Base-by-base conservation (phyloP, 2,113 vertebrate species). In the Oreochromis spilurus region DNA sequence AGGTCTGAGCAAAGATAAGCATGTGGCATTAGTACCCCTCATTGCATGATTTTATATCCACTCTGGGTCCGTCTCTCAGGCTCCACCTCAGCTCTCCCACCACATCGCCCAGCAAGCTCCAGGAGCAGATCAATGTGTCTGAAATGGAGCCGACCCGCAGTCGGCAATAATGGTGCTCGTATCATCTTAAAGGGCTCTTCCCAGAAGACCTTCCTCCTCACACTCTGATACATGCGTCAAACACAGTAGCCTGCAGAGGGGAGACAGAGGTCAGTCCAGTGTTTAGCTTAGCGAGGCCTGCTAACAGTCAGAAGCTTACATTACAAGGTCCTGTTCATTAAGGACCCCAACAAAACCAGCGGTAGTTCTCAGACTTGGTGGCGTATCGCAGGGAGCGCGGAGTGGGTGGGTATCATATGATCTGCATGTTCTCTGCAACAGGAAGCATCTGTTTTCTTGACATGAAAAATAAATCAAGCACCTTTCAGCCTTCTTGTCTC, bases 131-230 rank as follows among this genome's bases (percentile, higher is more conserved):
- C 96, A 93, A 96, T 96, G 94, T 54, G 70, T 85, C 91, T 95
- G 96, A 94, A 96, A 96, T 94, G 92, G 95, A 96, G 94, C 94
- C 86, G 91, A 81, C 84, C 93, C 85, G 84, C 90, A 92, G 94
- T 94, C 92, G 93, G 26, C 93, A 91, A 94, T 97, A 96, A 96
- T 94, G 95, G 94, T 84, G 88, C 93, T 89, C 91, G 82, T 91
- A 90, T 95, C 95, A 92, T 94, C 93, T 93, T 95, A 91, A 95
- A 93, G 93, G 91, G 82, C 79, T 89, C 94, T 96, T 96, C 95
- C 95, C 95, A 95, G 94, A 95, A 96, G 91, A 88, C 90, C 83
- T 67, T 91, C 79, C 87, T 62, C 87, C 94, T 91, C 90, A 93
- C 89, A 86, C 91, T 91, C 87, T 91, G 83, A 65, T 67, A 87